phyloP scores from a whole-genome alignment of 35 echinoderm and acorn worm species.

The Anneissia japonica region DNA sequence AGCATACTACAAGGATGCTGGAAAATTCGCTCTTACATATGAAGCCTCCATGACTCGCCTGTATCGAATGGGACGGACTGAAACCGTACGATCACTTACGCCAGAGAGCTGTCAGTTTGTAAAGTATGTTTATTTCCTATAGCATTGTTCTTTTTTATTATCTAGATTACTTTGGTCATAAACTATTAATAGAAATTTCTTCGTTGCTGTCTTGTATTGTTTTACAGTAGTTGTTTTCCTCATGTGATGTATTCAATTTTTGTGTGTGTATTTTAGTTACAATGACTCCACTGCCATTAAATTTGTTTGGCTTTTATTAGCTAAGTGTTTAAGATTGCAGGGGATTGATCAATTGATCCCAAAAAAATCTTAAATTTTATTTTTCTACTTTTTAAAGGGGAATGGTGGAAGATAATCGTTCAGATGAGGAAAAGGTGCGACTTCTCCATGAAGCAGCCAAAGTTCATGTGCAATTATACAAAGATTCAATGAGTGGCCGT shows the following conservation, averaged over 20 bases:
- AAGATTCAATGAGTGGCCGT: conserved; percentile 51
- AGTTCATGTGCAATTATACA: conserved; percentile 40
- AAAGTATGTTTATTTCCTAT: conserved; percentile 27
- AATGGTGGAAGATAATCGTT: conserved; percentile 45
- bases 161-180: too few species aligned
- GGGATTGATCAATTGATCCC: background rate
- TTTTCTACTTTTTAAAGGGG: conserved; percentile 19
- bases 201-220: too few species aligned
- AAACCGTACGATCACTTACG: conserved; percentile 60
- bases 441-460: conserved; percentile 22
- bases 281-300: background rate
- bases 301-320: background rate
- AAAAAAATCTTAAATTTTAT: too few species aligned
- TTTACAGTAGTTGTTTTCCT: too few species aligned
- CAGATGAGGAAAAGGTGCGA: conserved; percentile 41
- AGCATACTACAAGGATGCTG: conserved; percentile 45
- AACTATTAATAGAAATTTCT: too few species aligned
- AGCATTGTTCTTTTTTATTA: background rate
- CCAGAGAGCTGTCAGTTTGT: conserved; percentile 46
- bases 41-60: conserved; percentile 54
- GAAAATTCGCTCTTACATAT: conserved; percentile 63
- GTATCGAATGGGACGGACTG: conserved; percentile 52
- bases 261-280: too few species aligned
- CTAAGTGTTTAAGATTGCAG: background rate
- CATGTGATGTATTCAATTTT: too few species aligned